phyloP scores from a whole-genome alignment of 2,888 invertebrate genomes.

The Lacanobia oleracea region DNA sequence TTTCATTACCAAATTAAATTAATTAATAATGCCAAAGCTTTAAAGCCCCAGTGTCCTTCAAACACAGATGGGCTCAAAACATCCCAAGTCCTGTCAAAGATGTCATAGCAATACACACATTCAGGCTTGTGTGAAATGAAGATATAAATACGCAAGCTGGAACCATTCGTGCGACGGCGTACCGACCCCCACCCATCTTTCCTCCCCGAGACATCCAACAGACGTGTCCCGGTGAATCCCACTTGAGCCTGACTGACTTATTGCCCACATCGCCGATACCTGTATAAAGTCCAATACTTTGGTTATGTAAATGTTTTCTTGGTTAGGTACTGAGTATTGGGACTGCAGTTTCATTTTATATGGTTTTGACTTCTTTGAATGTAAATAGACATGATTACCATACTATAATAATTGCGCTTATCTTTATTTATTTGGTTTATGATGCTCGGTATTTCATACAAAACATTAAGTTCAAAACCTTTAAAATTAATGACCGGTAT shows the following conservation, averaged over 20 bases:
- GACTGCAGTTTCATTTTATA: background rate
- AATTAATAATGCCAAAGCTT: background rate
- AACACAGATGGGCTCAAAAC: background rate
- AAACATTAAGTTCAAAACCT: no score
- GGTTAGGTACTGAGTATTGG: slow-evolving; percentile 28
- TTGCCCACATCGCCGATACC: slow-evolving; percentile 56
- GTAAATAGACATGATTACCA: no score
- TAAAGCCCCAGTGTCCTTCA: background rate
- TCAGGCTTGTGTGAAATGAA: slow-evolving; percentile 12
- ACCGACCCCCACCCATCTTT: slow-evolving; percentile 28
- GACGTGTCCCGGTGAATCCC: slow-evolving; percentile 58
- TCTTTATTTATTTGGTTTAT: no score
- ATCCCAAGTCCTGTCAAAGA: background rate
- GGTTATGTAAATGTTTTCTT: slow-evolving; percentile 44
- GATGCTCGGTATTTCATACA: no score
- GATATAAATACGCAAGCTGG: slow-evolving; percentile 19
- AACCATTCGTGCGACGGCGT: slow-evolving; percentile 9
- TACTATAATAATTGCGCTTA: no score
- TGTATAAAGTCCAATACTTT: slow-evolving; percentile 34
- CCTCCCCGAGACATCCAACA: slow-evolving; percentile 46
- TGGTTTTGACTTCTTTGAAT: background rate
- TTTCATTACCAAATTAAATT: background rate
- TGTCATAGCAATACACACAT: background rate
- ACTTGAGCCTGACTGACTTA: slow-evolving; percentile 58
- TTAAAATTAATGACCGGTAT: no score